Evolutionary conservation across 2,888 invertebrate species (phyloP), one percentile per base, ranked within the genome.

Genomic region (Catocala nupta): DNA sequence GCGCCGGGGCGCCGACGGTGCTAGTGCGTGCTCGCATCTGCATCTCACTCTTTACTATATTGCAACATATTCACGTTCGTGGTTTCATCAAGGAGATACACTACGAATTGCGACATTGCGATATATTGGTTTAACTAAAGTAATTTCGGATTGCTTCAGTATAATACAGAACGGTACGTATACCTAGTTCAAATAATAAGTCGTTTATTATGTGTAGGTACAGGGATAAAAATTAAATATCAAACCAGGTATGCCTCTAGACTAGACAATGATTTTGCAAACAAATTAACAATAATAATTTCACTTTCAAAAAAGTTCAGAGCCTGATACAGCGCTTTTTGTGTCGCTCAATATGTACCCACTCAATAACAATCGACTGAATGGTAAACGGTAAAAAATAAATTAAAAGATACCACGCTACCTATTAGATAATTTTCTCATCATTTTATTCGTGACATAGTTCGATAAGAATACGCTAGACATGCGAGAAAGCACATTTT

Each of bases 1-100:
- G 16, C 51, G 62, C 47, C 55, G 62, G 67, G 75, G 50, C 54
- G 64, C 59, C 59, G 47, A 64, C 67, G 59, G 59, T 74, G 72
- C 78, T 68, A 66, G 65, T 76, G 60, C 72, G 65, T 61, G 73
- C 69, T 71, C 65, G 63, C 68, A 62, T 63, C 73, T 73, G 77
- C 81, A 80, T 67, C 78, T 63, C 75, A 73, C 73, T 69, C 51
- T 55, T 71, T 61, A 68, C 55, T 72, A 68, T 85, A 84, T 86
- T 78, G 86, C 81, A 86, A 87, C 73, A 58, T 60, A 83, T 82
- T 86, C 83, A 83, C 83, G 86, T 83, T 84, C 78, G 83, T 83
- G 82, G 69, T 83, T 84, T 74, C 73, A 71, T 74, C 77, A 77
- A 81, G 77, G 77, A 78, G 71, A 75, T 76, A 68, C 63, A 55